These are phyloP conservation scores for Xiphias gladius DNA, from an alignment of 2,113 vertebrate species.

Conservation along the genomic window DNA sequence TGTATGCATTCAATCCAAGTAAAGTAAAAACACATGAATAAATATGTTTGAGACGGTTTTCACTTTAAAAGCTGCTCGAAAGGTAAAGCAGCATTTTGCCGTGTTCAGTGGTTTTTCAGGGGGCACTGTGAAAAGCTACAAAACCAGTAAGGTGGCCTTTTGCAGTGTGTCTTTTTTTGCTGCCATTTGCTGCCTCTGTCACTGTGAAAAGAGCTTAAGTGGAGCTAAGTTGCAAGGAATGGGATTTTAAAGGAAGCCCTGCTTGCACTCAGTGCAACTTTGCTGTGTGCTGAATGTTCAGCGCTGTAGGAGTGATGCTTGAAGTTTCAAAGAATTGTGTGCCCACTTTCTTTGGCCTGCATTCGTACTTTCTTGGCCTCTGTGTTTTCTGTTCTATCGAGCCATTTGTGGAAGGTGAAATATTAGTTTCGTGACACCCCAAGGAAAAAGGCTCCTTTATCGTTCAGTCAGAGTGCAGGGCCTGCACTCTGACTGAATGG, in stretches of 20 bases:
- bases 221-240: constrained; percentile 39
- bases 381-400: constrained; percentile 2
- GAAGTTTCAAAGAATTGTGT: constrained; percentile 14
- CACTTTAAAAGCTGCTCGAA: neutral
- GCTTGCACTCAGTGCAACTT: constrained; percentile 5
- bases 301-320: constrained; percentile 8
- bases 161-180: constrained; percentile 10
- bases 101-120: neutral
- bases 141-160: constrained; percentile 32
- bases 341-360: constrained; percentile 11
- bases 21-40: constrained; percentile 13
- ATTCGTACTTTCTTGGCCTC: neutral
- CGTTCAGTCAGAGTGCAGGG: neutral
- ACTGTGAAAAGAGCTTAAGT: constrained; percentile 59
- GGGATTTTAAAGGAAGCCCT: constrained; percentile 50
- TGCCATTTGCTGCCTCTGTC: constrained; percentile 20
- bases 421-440: neutral
- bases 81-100: neutral
- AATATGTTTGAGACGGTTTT: neutral
- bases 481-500: too few species aligned
- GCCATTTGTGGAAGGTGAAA: neutral
- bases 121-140: neutral
- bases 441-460: neutral
- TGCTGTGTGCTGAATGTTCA: constrained; percentile 31
- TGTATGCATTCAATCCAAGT: neutral